These are phyloP conservation scores for Drosophila nannoptera DNA, from an alignment of 1,140 invertebrate genomes.

Conservation along the genomic window DNA sequence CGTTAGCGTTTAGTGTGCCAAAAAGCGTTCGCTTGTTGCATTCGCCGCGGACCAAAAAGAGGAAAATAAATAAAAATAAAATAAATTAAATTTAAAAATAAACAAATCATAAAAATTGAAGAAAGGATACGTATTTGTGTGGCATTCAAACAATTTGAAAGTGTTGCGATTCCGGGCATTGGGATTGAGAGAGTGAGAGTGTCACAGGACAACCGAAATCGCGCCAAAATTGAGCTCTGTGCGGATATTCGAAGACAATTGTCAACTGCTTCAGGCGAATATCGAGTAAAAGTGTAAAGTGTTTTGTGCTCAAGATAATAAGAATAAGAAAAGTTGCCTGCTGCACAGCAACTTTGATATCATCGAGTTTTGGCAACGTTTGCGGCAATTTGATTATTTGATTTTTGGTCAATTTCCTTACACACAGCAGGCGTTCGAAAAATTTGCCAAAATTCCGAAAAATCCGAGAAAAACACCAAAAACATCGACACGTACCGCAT, in stretches of 20 bases:
- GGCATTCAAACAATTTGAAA: constrained; percentile 18
- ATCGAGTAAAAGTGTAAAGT: constrained; percentile 47
- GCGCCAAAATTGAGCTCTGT: constrained; percentile 35
- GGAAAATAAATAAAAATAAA: neutral
- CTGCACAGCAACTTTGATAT: constrained; percentile 63
- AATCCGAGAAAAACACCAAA: constrained; percentile 79
- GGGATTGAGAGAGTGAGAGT: neutral
- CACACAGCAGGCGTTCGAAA: constrained; percentile 57
- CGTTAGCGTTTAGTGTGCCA: constrained; percentile 48
- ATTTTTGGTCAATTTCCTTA: constrained; percentile 62
- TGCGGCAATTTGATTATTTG: constrained; percentile 57
- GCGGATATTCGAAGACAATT: constrained; percentile 16
- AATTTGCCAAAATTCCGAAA: constrained; percentile 79
- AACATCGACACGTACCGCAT: constrained; percentile 79
- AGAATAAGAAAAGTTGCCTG: constrained; percentile 45
- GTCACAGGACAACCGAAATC: constrained; percentile 11
- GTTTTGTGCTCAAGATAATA: constrained; percentile 53
- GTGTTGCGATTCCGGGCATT: neutral
- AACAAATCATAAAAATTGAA: neutral
- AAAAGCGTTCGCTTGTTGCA: constrained; percentile 45
- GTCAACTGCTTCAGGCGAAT: constrained; percentile 8
- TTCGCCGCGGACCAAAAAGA: constrained; percentile 30
- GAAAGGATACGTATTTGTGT: neutral
- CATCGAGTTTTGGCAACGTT: constrained; percentile 68
- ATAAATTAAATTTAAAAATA: constrained; percentile 2